A percentile compares a stretch with the other conserved stretches of the same genome.
Evolutionary conservation across 2,797 vertebrate species (phyloP).

Genomic region (Ptychadena robeensis): DNA sequence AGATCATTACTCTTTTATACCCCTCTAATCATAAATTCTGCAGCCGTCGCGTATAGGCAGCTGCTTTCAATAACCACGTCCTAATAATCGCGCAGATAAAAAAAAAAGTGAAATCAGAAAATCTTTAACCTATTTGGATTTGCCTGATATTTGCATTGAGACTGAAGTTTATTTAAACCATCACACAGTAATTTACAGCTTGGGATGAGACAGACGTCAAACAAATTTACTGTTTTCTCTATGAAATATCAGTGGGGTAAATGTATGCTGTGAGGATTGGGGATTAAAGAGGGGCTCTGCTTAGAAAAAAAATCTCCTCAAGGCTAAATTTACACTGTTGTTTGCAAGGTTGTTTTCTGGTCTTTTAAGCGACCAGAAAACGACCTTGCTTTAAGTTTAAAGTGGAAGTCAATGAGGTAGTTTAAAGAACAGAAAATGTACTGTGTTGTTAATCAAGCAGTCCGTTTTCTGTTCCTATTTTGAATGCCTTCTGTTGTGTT

Average conservation of each 20-base stretch:
- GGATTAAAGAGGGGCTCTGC: too few relatives aligned
- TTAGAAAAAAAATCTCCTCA: too few relatives aligned
- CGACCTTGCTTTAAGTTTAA: too few relatives aligned
- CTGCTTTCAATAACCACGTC: constrained; percentile 45
- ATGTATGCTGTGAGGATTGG: too few relatives aligned
- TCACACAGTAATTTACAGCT: constrained; percentile 1
- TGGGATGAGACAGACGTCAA: background rate
- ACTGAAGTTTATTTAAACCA: constrained; percentile 31
- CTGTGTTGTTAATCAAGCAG: too few relatives aligned
- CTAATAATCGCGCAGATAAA: constrained; percentile 16
- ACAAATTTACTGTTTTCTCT: background rate
- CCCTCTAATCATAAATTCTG: constrained; percentile 52
- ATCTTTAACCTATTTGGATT: constrained; percentile 44
- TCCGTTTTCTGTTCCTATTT: too few relatives aligned
- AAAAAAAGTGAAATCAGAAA: constrained; percentile 10
- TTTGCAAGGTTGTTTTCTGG: too few relatives aligned
- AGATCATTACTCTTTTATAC: constrained; percentile 53
- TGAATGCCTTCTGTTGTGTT: too few relatives aligned
- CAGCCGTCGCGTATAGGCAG: constrained; percentile 25
- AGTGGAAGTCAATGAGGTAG: too few relatives aligned
- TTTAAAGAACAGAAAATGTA: too few relatives aligned
- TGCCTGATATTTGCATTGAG: constrained; percentile 18
- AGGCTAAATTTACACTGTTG: too few relatives aligned
- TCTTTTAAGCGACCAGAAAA: too few relatives aligned
- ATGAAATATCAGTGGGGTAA: background rate